phyloP scores from a whole-genome alignment of 2,888 invertebrate species.

The Diachrysia chrysitis region DNA sequence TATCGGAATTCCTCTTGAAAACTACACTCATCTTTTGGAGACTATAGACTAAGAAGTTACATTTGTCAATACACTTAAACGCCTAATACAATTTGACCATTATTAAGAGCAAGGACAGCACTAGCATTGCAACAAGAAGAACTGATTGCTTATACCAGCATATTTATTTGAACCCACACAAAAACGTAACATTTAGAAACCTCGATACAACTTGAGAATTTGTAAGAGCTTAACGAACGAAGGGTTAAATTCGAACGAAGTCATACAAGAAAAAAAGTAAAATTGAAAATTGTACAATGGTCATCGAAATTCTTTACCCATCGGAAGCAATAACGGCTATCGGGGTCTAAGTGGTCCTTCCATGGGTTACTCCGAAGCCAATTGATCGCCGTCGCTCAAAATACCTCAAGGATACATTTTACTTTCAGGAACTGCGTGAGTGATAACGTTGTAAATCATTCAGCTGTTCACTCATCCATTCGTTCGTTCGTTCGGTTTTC shows the following conservation, averaged over 20 bases:
- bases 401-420: constrained; percentile 31
- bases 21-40: neutral
- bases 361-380: constrained; percentile 32
- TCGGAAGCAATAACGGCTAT: constrained; percentile 56
- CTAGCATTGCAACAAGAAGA: neutral
- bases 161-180: neutral
- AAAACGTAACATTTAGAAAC: constrained; percentile 12
- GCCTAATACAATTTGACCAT: too few species aligned
- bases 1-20: neutral
- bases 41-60: neutral
- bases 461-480: constrained; percentile 10
- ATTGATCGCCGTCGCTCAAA: constrained; percentile 33
- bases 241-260: neutral
- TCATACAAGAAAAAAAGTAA: constrained; percentile 11
- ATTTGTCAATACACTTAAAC: neutral
- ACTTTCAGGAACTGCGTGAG: constrained; percentile 17
- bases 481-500: constrained; percentile 15
- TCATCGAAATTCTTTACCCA: constrained; percentile 40
- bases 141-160: neutral
- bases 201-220: neutral
- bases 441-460: constrained; percentile 23
- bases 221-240: constrained; percentile 4
- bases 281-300: constrained; percentile 42
- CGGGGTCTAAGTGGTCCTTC: constrained; percentile 46
- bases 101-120: neutral